Base-by-base conservation (phyloP, 2,888 invertebrate genomes). In the Teleogryllus oceanicus region DNA sequence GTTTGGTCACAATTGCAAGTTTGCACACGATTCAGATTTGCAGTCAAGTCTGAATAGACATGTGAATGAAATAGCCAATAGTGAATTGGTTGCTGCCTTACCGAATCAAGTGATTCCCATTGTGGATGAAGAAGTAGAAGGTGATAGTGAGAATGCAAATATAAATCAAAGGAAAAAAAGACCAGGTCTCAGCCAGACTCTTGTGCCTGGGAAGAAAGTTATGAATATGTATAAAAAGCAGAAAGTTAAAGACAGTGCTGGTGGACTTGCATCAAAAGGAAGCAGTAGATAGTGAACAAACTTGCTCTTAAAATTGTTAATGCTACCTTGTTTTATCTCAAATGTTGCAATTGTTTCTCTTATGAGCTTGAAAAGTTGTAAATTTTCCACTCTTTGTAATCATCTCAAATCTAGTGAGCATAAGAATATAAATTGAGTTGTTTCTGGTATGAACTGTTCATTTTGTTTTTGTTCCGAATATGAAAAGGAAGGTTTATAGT, bases 1-100 rank as follows among this genome's bases (percentile, higher is more conserved):
- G 78, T 96, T 96, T 87, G 97, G 97, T 0, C 95, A 95, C 85
- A 96, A 94, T 85, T 97, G 97, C 86, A 94, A 94, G 84, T 97
- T 93, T 87, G 96, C 96, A 0, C 97, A 97, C 87, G 96, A 96
- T 85, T 94, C 95, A 0, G 96, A 96, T 86, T 88, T 96, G 50
- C 92, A 93, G 85, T 86, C 88, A 21, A 21, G 49, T 75, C 78
- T 62, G 20, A 62, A 74, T 37, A 49, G 62, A 49, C 50, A 82
- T 49, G 51, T 77, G n/a, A 79, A 74, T 80, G 82, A 80, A 18
- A 21, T 76, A 76, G 75, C 85, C 80, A 18, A n/a, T 16, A 86
- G 84, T 81, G 85, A 85, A 21, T 84, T 85, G 78, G 82, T 82
- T 51, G 11, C 49, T 62, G 77, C 74, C 12, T 76, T 80, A 37